Conservation (phyloP, 1,140 invertebrate species). For the Dendrolimus punctatus region DNA sequence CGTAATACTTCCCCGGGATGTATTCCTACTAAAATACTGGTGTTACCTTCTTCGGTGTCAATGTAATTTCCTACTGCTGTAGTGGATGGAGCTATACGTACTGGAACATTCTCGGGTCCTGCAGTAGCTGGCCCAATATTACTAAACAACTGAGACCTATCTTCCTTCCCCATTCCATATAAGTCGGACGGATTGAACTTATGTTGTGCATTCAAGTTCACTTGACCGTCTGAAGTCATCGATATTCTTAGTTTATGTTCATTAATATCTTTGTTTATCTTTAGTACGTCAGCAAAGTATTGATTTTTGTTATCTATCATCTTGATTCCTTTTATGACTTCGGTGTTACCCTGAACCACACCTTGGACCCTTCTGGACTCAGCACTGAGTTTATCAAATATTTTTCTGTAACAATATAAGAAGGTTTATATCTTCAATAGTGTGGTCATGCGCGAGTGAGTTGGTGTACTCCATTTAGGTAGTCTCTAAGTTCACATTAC, state of each 20-base stretch:
- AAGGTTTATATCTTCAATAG: background rate
- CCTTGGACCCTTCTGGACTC: conserved; percentile 53
- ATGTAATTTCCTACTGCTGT: conserved; percentile 23
- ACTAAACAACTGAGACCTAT: conserved; percentile 38
- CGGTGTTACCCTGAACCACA: conserved; percentile 52
- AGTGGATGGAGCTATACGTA: conserved; percentile 25
- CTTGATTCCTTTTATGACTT: conserved; percentile 56
- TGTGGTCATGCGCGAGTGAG: too few relatives aligned
- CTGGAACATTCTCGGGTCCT: conserved; percentile 33
- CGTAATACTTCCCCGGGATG: conserved; percentile 51
- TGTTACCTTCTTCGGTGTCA: conserved; percentile 33
- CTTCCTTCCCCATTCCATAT: conserved; percentile 34
- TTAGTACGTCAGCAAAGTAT: conserved; percentile 53
- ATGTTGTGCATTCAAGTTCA: conserved; percentile 57
- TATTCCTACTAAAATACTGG: conserved; percentile 36
- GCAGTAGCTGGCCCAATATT: conserved; percentile 35
- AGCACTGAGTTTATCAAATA: conserved; percentile 61
- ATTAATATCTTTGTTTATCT: conserved; percentile 62
- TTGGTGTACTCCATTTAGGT: too few relatives aligned
- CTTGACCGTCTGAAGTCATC: conserved; percentile 55
- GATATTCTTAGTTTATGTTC: conserved; percentile 54
- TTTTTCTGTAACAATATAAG: conserved; percentile 40
- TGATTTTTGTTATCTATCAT: conserved; percentile 60
- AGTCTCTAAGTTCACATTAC: too few relatives aligned
- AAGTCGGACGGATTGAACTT: conserved; percentile 51